Evolutionary conservation across 2,113 vertebrate genomes (phyloP), one percentile per base, ranked within the genome.

Genomic region (Microcebus tavaratra): DNA sequence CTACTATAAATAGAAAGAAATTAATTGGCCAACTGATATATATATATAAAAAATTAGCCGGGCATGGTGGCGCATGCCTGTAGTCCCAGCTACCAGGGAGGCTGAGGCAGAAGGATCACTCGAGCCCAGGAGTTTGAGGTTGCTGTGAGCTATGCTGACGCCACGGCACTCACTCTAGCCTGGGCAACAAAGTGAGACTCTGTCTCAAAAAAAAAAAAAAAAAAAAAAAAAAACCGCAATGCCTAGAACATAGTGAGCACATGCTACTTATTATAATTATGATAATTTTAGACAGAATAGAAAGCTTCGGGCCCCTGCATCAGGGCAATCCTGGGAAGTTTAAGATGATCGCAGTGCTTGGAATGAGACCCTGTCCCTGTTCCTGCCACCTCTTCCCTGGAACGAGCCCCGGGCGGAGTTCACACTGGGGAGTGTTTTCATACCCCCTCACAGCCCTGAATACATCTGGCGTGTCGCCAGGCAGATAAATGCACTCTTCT

Each of bases 401-500:
- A 55, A n/a, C 2, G 31, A 86, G 85, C 81, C 81, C 59, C 0
- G 0, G 91, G 48, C 57, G 2, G 55, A 87, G 11, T 18, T 36
- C 86, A 29, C 10, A 83, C 88, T 76, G 82, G 67, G 63, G 84
- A 90, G 21, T 70, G 18, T 89, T 88, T 82, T 79, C 68, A 3
- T 48, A 57, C n/a, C 65, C 61, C 31, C 0, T 68, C 50, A 2
- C 36, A 0, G 53, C 95, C 93, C 93, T 12, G 34, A 50, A 93
- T 91, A 90, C 29, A 91, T 59, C 68, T 61, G 27, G 57, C 31
- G 42, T 90, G 95, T 96, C 95, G 86, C 53, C 34, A 4, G 53
- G 87, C 89, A 95, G 93, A 96, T 80, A 78, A 93, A 97, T 85
- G 97, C 8, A 1, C 53, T 94, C 97, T 61, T 96, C 89, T 72